Conservation (phyloP, 1,140 invertebrate species). For the Adoxophyes honmai region DNA sequence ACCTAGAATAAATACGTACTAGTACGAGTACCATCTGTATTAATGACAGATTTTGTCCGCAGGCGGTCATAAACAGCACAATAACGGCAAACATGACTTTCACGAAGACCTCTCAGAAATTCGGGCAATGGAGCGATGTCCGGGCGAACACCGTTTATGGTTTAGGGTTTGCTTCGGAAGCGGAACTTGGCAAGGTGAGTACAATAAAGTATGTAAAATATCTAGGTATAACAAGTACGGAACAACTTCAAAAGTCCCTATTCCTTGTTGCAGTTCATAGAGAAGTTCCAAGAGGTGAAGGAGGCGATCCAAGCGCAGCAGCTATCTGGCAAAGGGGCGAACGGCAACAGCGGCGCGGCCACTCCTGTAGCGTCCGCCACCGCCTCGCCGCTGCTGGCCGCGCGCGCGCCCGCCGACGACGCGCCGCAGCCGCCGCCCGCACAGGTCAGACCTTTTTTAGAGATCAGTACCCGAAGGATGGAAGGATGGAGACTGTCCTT, state of each 20-base stretch:
- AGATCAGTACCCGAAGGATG: no score
- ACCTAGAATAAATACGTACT: no score
- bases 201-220: no score
- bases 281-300: conserved; percentile 99
- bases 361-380: conserved; percentile 91
- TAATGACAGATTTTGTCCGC: conserved; percentile 39
- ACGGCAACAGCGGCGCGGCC: conserved; percentile 84
- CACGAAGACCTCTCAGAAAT: conserved; percentile 99
- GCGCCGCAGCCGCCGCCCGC: conserved; percentile 41
- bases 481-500: neutral
- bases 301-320: conserved; percentile 83
- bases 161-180: conserved; percentile 96
- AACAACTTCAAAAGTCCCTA: neutral
- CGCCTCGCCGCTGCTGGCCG: conserved; percentile 85
- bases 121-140: conserved; percentile 99
- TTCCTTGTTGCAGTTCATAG: conserved; percentile 89
- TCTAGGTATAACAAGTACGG: no score
- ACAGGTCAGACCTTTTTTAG: conserved; percentile 28
- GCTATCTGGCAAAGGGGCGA: conserved; percentile 56
- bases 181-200: conserved; percentile 93
- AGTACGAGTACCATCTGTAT: no score
- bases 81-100: conserved; percentile 99
- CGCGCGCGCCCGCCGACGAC: conserved; percentile 40
- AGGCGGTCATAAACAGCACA: conserved; percentile 98
- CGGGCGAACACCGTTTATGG: conserved; percentile 98